Base-by-base conservation (phyloP, 2,797 vertebrate genomes). In the Xenops minutus region DNA sequence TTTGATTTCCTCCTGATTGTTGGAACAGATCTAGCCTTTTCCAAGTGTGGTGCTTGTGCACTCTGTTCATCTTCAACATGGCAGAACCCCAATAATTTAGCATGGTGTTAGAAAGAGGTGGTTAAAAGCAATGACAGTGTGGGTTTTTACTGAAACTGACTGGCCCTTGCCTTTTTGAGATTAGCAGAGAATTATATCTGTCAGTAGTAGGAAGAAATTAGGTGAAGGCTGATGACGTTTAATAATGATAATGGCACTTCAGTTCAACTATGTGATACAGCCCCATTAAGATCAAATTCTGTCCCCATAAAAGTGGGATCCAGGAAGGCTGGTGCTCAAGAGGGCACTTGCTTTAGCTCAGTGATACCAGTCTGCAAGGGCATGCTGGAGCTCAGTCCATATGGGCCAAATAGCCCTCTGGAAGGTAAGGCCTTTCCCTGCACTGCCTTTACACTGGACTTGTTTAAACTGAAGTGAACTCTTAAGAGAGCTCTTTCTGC, bases 11-110 rank as follows among this genome's bases (percentile, higher is more conserved):
- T 67, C 39, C n/a, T 67, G 14, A 22, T 66, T 54, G 13, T 34
- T 5, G 20, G 39, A 72, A 92, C 71, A 88, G 34, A 19, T 74
- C 23, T 13, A 46, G 23, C 26, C 59, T 91, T 93, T 30, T 29
- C 41, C 17, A 22, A 8, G 6, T 2, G 24, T 2, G 2, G 13
- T 2, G 1, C 22, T 1, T 6, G 26, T 1, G 17, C 32, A 9
- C 0, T 2, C 14, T 71, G 16, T 77, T n/a, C 5, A 0, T 54
- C 52, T 71, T 39, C 49, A 39, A 7, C 41, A 4, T 0, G 0
- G 39, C 76, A 61, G 54, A 56, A 36, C 72, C 54, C 51, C 5
- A 5, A 49, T 59, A 37, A 61, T 55, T 41, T 20, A 44, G n/a
- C 30, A 34, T 5, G 6, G 52, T 30, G 82, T 49, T 62, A 4